Evolutionary conservation across 2,113 vertebrate species (phyloP).

Genomic region (Chinchilla lanigera): DNA sequence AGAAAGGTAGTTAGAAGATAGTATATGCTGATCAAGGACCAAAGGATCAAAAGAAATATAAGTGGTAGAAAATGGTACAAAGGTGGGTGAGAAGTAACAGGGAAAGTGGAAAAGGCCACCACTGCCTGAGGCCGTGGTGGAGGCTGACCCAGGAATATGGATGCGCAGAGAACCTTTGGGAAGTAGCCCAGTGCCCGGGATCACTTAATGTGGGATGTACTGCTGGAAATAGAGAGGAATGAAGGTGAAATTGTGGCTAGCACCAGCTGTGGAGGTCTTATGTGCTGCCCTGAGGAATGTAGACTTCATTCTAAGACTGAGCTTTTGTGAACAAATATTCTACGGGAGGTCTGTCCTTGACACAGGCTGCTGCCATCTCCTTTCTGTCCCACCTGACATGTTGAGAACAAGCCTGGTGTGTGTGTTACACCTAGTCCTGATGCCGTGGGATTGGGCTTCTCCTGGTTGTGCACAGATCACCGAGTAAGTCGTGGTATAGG

Average conservation of each 20-base stretch:
- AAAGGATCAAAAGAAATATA: background rate
- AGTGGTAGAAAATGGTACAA: background rate
- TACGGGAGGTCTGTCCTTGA: background rate
- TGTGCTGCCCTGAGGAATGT: background rate
- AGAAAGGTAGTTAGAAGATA: background rate
- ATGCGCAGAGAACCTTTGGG: background rate
- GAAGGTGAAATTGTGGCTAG: background rate
- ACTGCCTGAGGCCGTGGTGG: background rate
- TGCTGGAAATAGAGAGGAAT: background rate
- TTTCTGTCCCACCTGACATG: background rate
- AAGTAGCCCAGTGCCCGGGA: background rate
- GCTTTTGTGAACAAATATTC: background rate
- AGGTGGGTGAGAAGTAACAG: background rate
- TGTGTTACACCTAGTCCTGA: background rate
- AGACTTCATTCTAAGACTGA: background rate
- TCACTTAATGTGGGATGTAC: background rate
- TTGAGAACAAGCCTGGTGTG: background rate
- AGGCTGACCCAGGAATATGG: background rate
- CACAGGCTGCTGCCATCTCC: background rate
- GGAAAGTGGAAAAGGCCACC: background rate
- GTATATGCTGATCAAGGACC: background rate
- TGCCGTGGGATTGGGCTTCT: background rate
- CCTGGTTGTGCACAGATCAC: background rate
- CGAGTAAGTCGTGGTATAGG: background rate
- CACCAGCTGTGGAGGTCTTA: background rate